phyloP scores from a whole-genome alignment of 2,888 invertebrate species.

The Dasypogon diadema region DNA sequence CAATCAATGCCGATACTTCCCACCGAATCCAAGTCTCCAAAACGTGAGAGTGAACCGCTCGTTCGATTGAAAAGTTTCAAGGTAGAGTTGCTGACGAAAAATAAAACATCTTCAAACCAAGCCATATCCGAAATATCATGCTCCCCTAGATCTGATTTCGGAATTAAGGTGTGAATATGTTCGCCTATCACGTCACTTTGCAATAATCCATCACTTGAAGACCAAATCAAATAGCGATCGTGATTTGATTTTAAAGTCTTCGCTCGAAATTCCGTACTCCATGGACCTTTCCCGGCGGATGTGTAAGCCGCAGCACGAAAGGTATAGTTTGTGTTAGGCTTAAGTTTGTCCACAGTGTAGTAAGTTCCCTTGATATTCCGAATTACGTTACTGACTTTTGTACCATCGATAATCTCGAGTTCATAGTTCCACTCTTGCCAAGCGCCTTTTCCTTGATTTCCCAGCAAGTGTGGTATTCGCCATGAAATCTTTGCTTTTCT shows the following conservation, averaged over 20 bases:
- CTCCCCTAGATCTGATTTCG: slow-evolving; percentile 73
- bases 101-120: slow-evolving; percentile 82
- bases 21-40: slow-evolving; percentile 76
- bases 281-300: slow-evolving; percentile 81
- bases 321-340: slow-evolving; percentile 80
- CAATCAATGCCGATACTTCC: slow-evolving; percentile 89
- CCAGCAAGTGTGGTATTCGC: slow-evolving; percentile 82
- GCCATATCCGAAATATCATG: slow-evolving; percentile 78
- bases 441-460: slow-evolving; percentile 78
- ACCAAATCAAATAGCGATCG: slow-evolving; percentile 74
- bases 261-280: slow-evolving; percentile 81
- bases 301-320: slow-evolving; percentile 86
- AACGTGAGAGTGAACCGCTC: slow-evolving; percentile 58
- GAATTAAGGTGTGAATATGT: slow-evolving; percentile 77
- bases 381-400: slow-evolving; percentile 63
- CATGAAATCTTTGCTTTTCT: slow-evolving; percentile 83
- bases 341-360: slow-evolving; percentile 77
- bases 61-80: slow-evolving; percentile 79
- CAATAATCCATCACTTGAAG: slow-evolving; percentile 80
- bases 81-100: slow-evolving; percentile 81
- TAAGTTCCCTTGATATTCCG: slow-evolving; percentile 72
- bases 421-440: slow-evolving; percentile 69
- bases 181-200: slow-evolving; percentile 86
- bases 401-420: slow-evolving; percentile 65
- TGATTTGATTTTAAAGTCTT: slow-evolving; percentile 73